phyloP scores from a whole-genome alignment of 2,113 vertebrate genomes.

The Cheirogaleus medius region DNA sequence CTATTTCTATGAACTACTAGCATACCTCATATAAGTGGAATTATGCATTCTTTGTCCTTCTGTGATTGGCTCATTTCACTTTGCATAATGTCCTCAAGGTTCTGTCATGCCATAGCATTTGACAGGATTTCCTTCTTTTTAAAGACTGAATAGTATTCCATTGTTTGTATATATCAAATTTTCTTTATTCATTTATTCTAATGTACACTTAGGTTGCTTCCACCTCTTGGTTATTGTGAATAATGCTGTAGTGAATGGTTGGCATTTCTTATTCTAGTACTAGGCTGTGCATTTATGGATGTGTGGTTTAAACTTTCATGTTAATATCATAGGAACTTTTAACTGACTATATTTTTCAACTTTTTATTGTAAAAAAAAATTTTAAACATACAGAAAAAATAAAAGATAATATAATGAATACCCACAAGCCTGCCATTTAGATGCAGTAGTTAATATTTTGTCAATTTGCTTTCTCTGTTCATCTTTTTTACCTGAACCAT shows the following conservation, averaged over 20 bases:
- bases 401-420: neutral
- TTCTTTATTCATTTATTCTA: neutral
- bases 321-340: neutral
- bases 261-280: neutral
- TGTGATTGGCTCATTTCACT: neutral
- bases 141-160: neutral
- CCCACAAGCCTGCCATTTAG: neutral
- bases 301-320: neutral
- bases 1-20: neutral
- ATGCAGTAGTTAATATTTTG: neutral
- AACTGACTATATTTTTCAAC: neutral
- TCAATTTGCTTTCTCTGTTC: neutral
- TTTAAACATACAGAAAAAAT: neutral
- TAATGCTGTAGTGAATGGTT: neutral
- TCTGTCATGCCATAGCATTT: neutral
- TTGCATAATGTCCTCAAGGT: neutral
- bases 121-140: neutral
- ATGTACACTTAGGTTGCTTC: neutral
- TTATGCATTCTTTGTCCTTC: neutral
- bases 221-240: neutral
- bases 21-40: neutral
- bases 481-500: neutral
- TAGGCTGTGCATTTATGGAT: neutral
- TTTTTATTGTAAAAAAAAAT: conserved; percentile 11
- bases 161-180: neutral